Evolutionary conservation across 2,797 vertebrate genomes (phyloP), one percentile per base, ranked within the genome.

Genomic region (Eulemur rubriventer): DNA sequence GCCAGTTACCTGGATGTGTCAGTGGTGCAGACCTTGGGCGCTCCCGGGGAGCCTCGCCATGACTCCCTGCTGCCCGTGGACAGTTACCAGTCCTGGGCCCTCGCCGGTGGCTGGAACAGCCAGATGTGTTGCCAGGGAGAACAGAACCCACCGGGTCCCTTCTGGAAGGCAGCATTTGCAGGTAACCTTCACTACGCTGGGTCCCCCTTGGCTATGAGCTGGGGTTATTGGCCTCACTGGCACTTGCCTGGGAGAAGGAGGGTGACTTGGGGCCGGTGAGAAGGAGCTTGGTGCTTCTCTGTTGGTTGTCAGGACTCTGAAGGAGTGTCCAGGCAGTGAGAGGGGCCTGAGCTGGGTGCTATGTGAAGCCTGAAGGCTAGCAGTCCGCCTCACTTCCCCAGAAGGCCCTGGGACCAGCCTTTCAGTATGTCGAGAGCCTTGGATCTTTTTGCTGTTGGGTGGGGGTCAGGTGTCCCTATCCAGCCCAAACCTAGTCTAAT

Each of bases 41-140:
- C 99, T 7, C 96, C 98, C 0, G 99, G 99, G 0, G 99, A 99
- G 93, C 98, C 99, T 33, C 98, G 99, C 48, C 99, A 99, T 50
- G 99, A 99, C 28, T 98, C 99, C 20, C 98, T 99, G 89, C 98
- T 99, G 50, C 99, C 99, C 18, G 99, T 99, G 99, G 99, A 99
- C 94, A 98, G 99, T 97, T 99, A 99, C 97, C 99, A 99, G 97
- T 99, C 99, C 43, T 99, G 99, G 99, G 98, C 99, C 94, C 98
- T 99, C 89, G 98, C 99, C 13, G 98, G 99, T 52, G 99, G 99
- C 96, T 99, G 99, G 99, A 99, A 99, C 81, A 97, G 99, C 70
- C 99, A 99, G 97, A 99, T 99, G 99, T 99, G 99, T 98, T 99
- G 99, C 97, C 99, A 99, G 97, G 99, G 99, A 86, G 99, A 99